Base-by-base conservation (phyloP, 2,888 invertebrate genomes). In the Nemapogon koenigi region DNA sequence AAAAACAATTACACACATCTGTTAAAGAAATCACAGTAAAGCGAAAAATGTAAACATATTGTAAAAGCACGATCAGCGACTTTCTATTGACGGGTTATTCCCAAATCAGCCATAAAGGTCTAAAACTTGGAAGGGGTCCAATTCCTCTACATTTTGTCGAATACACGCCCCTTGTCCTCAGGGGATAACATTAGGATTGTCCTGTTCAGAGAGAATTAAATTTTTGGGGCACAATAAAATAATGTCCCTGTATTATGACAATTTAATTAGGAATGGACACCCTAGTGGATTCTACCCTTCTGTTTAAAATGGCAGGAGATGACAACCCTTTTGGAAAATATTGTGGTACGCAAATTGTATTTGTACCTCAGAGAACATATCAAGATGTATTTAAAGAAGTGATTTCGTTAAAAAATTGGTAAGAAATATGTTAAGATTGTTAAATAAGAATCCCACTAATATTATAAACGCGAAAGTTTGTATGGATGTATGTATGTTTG, bases 211-310 rank as follows among this genome's bases (percentile, higher is more conserved):
- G 47, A 48, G 59, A 69, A 68, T 70, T 67, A 65, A 70, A 68
- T 70, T 68, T n/a, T 52, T 46, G 50, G 41, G 45, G 50, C 58
- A 59, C 67, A 65, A 65, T 68, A 68, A 66, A 66, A 69, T 68
- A 68, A 68, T 63, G 59, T 60, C 44, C 52, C 48, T 50, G 55
- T 52, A 62, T 65, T 62, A 64, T 65, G 59, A 64, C 62, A 59
- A 65, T 65, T 64, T 55, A 59, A 65, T 65, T 59, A 59, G 51
- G 35, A 25, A 32, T 44, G 46, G 50, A 49, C 49, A 49, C 55
- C 55, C 49, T 49, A 53, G 10, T 22, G n/a, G 3, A 35, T n/a
- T 4, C n/a, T 27, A 13, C n/a, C 28, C 28, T 14, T 27, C n/a
- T n/a, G n/a, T n/a, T n/a, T n/a, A n/a, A n/a, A n/a, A n/a, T n/a